Percentiles rank a stretch among this genome's conserved stretches.
Conservation (phyloP, 1,140 invertebrate genomes). For the Sycobia sp. region DNA sequence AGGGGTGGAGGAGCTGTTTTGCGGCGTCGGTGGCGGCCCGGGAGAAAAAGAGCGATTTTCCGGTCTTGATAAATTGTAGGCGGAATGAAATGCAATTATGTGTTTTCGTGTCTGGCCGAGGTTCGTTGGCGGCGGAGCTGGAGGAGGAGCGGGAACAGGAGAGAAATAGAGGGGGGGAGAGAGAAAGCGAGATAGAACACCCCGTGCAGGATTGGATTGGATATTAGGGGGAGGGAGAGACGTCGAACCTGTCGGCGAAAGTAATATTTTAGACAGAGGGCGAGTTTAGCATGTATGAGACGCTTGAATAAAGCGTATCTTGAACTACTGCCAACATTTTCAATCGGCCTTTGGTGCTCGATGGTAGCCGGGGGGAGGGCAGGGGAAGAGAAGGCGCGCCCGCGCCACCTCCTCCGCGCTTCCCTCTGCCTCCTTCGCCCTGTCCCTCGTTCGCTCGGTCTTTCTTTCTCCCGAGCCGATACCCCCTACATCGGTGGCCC, state of each 20-base stretch:
- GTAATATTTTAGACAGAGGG: constrained; percentile 44
- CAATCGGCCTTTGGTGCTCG: constrained; percentile 47
- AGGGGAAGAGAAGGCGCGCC: too few species aligned
- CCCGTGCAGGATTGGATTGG: not conserved
- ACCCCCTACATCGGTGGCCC: too few species aligned
- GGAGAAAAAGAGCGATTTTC: constrained; percentile 12
- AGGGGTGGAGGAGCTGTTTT: too few species aligned
- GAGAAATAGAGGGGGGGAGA: not conserved
- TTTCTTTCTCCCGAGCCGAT: not conserved
- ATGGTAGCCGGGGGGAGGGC: constrained; percentile 40
- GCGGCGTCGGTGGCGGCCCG: too few species aligned
- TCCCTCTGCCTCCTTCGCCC: not conserved
- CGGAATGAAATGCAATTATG: constrained; percentile 23
- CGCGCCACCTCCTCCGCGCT: constrained; percentile 16
- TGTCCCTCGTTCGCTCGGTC: too few species aligned
- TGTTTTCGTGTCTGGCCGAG: not conserved
- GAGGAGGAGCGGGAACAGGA: not conserved
- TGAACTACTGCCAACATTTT: constrained; percentile 55
- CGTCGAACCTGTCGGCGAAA: constrained; percentile 41
- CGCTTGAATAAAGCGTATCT: constrained; percentile 48
- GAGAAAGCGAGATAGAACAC: not conserved
- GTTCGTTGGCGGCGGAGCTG: not conserved
- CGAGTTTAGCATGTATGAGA: constrained; percentile 47
- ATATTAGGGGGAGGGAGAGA: constrained; percentile 22
- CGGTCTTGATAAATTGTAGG: constrained; percentile 23